Evolutionary conservation across 2,113 vertebrate genomes (phyloP).

Genomic region (Otis tarda): DNA sequence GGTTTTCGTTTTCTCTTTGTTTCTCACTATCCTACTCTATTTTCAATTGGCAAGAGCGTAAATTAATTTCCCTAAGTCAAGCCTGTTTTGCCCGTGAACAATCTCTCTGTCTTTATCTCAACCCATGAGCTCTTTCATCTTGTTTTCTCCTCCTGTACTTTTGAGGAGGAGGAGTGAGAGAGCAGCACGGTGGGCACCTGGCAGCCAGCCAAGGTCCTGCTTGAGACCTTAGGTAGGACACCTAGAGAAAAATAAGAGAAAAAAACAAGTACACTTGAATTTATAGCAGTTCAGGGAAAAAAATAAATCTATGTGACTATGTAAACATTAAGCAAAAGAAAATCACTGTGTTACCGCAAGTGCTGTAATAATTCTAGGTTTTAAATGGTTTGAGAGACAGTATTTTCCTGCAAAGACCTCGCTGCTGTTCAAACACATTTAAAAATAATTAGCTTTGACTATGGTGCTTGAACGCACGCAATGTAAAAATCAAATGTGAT

Average conservation of each 20-base stretch:
- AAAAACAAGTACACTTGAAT: not conserved
- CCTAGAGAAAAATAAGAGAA: not conserved
- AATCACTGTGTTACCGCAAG: not conserved
- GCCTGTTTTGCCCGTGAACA: not conserved
- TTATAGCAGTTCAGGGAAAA: not conserved
- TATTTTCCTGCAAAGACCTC: not conserved
- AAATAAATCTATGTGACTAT: not conserved
- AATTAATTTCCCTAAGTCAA: not conserved
- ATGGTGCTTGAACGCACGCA: not conserved
- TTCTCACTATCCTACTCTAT: not conserved
- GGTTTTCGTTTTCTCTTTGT: not conserved
- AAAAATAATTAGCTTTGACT: not conserved
- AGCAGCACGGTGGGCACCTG: not conserved
- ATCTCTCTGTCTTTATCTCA: not conserved
- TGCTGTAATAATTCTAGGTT: not conserved
- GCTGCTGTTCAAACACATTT: not conserved
- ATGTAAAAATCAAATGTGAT: not conserved
- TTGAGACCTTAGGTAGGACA: not conserved
- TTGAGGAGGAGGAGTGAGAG: not conserved
- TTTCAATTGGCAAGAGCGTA: not conserved
- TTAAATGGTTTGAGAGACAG: not conserved
- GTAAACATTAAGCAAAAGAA: not conserved
- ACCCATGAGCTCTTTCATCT: rapidly evolving
- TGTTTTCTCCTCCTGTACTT: not conserved
- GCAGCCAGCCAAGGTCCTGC: not conserved